Evolutionary conservation across 2,888 invertebrate genomes (phyloP), one percentile per base, ranked within the genome.

Genomic region (Bimastos eiseni): DNA sequence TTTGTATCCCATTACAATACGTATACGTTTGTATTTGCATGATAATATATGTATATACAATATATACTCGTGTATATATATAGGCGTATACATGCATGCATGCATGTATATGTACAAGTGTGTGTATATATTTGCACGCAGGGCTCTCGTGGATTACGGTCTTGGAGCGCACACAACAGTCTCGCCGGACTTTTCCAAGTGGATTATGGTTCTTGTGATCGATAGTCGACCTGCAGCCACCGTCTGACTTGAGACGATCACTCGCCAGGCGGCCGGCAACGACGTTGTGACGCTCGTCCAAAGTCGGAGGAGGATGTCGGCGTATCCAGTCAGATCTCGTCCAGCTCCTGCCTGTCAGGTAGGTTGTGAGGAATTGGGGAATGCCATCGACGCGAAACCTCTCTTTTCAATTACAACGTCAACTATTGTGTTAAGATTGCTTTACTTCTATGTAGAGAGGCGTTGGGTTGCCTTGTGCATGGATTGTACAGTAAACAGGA

Each of bases 111-210:
- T 70, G n/a, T 70, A 13, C n/a, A n/a, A 8, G 8, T 30, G 8
- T 70, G 30, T 70, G 1, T 70, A 70, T 70, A 70, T 70, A 70
- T 70, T 70, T 70, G n/a, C 70, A n/a, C n/a, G 70, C 70, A 70
- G n/a, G 13, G 70, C 70, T n/a, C n/a, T 70, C 70, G 70, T 70
- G 70, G 70, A 70, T 70, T 70, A 70, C 70, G n/a, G 70, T n/a
- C 70, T 70, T 70, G 70, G 70, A 70, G 70, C 70, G 11, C 70
- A 70, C 70, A 55, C 55, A 49, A 19, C 49, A n/a, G 70, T 70
- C 70, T 70, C 70, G 70, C 70, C 70, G n/a, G 70, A 70, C 70
- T 70, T 70, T 70, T 70, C 70, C 70, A 70, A 70, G 70, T 70
- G 70, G 70, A 70, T 70, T 70, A 70, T 11, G 70, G 70, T 70